Percentiles rank a stretch among this genome's conserved stretches.
These are phyloP conservation scores for Tarsius wallacei DNA, from an alignment of 2,797 vertebrate species.

Conservation along the genomic window DNA sequence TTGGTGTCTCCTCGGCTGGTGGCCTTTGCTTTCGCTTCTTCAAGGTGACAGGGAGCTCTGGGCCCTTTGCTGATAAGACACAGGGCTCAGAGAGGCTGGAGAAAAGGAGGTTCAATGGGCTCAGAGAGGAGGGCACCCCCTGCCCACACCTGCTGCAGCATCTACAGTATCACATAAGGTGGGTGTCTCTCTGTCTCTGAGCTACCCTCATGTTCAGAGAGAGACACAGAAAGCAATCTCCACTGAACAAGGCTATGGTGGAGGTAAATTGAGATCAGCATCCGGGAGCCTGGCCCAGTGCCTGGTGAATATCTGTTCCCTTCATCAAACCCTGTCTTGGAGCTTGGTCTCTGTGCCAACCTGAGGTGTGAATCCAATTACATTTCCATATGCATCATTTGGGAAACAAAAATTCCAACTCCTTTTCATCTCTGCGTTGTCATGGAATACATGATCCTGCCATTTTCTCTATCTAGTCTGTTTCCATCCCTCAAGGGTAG, in stretches of 20 bases:
- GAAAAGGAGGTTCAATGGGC: not conserved
- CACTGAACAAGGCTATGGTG: fast-evolving
- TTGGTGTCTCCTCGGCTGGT: fast-evolving
- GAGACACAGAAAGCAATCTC: not conserved
- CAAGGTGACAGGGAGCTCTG: not conserved
- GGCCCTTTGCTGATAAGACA: not conserved
- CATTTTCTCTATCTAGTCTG: not conserved
- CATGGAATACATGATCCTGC: not conserved
- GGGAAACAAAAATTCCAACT: not conserved
- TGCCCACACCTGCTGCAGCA: too few relatives aligned
- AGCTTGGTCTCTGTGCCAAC: not conserved
- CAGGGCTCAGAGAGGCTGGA: not conserved
- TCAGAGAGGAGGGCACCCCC: not conserved
- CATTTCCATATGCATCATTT: not conserved
- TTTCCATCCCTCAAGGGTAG: too few relatives aligned
- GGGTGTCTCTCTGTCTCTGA: not conserved
- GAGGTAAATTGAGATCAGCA: not conserved
- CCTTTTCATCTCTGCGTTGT: not conserved
- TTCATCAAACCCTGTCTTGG: fast-evolving
- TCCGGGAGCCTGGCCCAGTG: not conserved
- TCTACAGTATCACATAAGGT: not conserved
- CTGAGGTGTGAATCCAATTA: not conserved
- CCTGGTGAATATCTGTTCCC: not conserved
- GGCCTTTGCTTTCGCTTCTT: not conserved
- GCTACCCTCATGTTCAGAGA: not conserved